Base-by-base conservation (phyloP, 2,888 invertebrate species). In the Drosophila parthenogenetica region DNA sequence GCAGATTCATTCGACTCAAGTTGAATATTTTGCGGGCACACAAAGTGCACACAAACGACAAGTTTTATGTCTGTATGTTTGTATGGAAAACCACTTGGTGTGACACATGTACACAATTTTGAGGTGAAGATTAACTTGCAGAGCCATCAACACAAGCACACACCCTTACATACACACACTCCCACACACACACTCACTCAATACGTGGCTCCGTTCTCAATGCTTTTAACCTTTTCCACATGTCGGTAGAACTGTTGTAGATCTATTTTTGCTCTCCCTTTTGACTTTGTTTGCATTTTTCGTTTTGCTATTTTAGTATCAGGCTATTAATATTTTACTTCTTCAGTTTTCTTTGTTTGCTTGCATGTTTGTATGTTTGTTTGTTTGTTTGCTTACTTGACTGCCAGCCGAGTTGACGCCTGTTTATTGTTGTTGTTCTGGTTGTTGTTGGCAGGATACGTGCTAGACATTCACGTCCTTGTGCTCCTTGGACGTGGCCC, bases 251-350 rank as follows among this genome's bases (percentile, higher is more conserved):
- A 71, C 59, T 65, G 57, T 64, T 58, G 69, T 48, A 67, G 53
- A 67, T 65, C 57, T 54, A 14, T 45, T n/a, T 57, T 22, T 43
- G 8, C 5, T 45, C 22, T 45, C 19, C 16, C n/a, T 35, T 46
- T 5, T 37, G 3, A 39, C 25, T 65, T 32, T 81, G 66, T 77
- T 83, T 70, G 68, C 72, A 69, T 81, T 76, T 55, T 50, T 51
- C 64, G 32, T 45, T 77, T 46, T 73, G 72, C 78, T 75, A 71
- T 86, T 86, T 86, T 83, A 83, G 81, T 78, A 80, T 73, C 54
- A 64, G 83, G 84, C 88, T 84, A 84, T 84, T 84, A 88, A 84
- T 88, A 84, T 84, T 84, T 84, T 67, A 78, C 75, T 69, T 77
- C 65, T 68, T 65, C 49, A 65, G 65, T 25, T 69, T 75, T 71